A percentile compares a stretch with the other conserved stretches of the same genome.
These are phyloP conservation scores for Schizotus pectinicornis DNA, from an alignment of 2,888 invertebrate species.

Conservation along the genomic window DNA sequence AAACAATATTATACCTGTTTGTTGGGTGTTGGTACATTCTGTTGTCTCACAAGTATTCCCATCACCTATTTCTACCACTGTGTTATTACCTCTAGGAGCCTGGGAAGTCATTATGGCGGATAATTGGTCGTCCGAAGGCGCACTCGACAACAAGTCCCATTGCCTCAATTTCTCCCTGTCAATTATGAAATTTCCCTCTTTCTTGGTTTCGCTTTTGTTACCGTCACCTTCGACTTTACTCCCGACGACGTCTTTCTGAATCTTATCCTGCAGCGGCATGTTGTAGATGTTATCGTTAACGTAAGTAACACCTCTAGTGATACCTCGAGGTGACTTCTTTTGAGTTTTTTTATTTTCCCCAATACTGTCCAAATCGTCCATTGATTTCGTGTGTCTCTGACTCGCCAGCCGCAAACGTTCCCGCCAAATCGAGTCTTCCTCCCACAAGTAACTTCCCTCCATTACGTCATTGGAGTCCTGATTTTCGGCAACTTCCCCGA, in stretches of 20 bases:
- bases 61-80: slow-evolving; percentile 51
- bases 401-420: slow-evolving; percentile 81
- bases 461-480: slow-evolving; percentile 37
- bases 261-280: slow-evolving; percentile 57
- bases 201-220: slow-evolving; percentile 51
- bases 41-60: slow-evolving; percentile 44
- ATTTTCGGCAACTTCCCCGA: background rate
- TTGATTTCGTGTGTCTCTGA: slow-evolving; percentile 79
- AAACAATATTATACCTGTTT: slow-evolving; percentile 52
- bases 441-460: slow-evolving; percentile 79
- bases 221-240: slow-evolving; percentile 62
- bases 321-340: slow-evolving; percentile 51
- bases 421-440: slow-evolving; percentile 82
- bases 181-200: slow-evolving; percentile 60
- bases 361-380: slow-evolving; percentile 78
- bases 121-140: slow-evolving; percentile 54
- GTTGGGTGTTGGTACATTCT: slow-evolving; percentile 41
- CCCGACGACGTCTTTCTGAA: slow-evolving; percentile 45
- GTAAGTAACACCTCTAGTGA: slow-evolving; percentile 77
- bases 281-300: slow-evolving; percentile 74
- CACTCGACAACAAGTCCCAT: slow-evolving; percentile 90
- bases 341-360: slow-evolving; percentile 44
- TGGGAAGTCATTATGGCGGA: slow-evolving; percentile 41
- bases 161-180: slow-evolving; percentile 86
- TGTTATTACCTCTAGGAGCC: slow-evolving; percentile 47